Evolutionary conservation across 2,797 vertebrate species (phyloP).

Genomic region (Sebastolobus alascanus): DNA sequence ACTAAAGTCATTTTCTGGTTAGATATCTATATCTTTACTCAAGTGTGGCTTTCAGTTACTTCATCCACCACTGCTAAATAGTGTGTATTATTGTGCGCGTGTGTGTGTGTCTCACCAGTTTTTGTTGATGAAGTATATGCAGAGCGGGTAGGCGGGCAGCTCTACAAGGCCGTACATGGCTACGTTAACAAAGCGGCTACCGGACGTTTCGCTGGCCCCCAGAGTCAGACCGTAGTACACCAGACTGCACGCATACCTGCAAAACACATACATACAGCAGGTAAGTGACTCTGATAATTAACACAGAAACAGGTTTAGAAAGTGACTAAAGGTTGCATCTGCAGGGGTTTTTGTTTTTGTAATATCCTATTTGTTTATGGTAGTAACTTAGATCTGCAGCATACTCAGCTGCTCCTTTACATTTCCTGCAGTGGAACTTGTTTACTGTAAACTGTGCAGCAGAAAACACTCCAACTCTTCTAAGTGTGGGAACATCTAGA

Average conservation of each 20-base stretch:
- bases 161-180: constrained; percentile 92
- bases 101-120: constrained; percentile 82
- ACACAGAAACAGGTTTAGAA: neutral
- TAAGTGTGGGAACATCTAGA: neutral
- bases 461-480: neutral
- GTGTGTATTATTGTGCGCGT: neutral
- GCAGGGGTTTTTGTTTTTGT: neutral
- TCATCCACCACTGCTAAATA: neutral
- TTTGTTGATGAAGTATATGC: constrained; percentile 92
- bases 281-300: neutral
- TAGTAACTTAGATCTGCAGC: neutral
- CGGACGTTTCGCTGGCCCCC: constrained; percentile 87
- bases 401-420: neutral
- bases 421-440: neutral
- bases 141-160: constrained; percentile 92
- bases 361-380: neutral
- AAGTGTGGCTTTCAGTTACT: too few species aligned
- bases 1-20: too few species aligned
- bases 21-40: too few species aligned
- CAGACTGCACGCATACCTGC: constrained; percentile 92
- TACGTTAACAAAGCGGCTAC: constrained; percentile 89
- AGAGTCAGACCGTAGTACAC: constrained; percentile 93
- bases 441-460: neutral
- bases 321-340: neutral
- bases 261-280: constrained; percentile 24